These are phyloP conservation scores for Neelides folsomi DNA, from an alignment of 2,888 invertebrate species.

Conservation along the genomic window DNA sequence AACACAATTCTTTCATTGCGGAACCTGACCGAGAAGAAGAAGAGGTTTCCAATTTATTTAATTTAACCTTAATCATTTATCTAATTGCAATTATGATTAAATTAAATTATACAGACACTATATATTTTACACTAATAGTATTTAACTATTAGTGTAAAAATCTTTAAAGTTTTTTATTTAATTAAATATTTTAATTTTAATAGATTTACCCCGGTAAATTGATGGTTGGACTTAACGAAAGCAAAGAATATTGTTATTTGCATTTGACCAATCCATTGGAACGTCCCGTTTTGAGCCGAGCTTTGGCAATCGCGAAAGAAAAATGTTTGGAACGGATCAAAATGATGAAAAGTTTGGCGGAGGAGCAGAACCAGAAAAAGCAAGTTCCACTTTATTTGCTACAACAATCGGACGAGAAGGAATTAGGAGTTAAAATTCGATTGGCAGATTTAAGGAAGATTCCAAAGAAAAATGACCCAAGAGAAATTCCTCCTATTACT, in stretches of 20 bases:
- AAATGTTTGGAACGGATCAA: constrained; percentile 23
- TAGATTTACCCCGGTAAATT: constrained; percentile 29
- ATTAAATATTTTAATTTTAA: background rate
- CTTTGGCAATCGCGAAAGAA: constrained; percentile 16
- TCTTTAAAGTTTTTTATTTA: background rate
- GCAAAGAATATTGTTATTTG: constrained; percentile 27
- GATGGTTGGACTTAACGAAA: constrained; percentile 26
- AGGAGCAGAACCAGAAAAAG: no score
- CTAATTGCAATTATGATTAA: background rate
- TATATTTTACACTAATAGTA: no score
- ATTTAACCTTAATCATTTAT: background rate
- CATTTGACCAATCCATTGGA: constrained; percentile 24
- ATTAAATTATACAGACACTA: background rate
- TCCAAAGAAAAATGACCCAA: no score
- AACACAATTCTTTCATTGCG: constrained; percentile 15
- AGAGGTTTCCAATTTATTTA: constrained; percentile 11
- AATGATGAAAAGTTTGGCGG: constrained; percentile 17
- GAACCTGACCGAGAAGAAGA: constrained; percentile 27
- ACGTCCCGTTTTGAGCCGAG: constrained; percentile 17
- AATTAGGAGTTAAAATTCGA: no score
- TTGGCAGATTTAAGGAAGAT: no score
- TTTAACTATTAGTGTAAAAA: no score
- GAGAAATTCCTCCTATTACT: no score
- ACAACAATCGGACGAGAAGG: no score
- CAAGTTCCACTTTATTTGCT: no score